Percentiles rank a stretch among this genome's conserved stretches.
Evolutionary conservation across 2,113 vertebrate genomes (phyloP).

Genomic region (Sminthopsis crassicaudata): DNA sequence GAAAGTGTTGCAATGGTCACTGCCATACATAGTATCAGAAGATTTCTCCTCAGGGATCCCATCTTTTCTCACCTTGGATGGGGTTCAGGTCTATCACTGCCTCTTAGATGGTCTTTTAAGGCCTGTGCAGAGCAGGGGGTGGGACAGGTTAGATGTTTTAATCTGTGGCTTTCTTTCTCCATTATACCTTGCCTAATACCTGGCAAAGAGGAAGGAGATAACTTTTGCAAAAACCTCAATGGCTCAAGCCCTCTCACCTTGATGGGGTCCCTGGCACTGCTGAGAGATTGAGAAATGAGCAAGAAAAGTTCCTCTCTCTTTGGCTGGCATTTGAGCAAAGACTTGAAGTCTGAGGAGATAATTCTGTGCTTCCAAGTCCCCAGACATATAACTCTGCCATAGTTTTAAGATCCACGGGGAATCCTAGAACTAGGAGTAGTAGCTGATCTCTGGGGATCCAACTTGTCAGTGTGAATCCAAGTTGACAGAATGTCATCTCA

Average conservation of each 20-base stretch:
- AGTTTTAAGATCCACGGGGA: background rate
- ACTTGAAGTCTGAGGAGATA: background rate
- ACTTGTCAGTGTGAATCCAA: background rate
- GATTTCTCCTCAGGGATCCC: background rate
- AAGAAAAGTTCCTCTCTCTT: background rate
- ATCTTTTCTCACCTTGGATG: background rate
- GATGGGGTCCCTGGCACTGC: background rate
- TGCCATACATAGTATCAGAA: background rate
- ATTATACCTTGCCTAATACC: background rate
- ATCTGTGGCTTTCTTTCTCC: slow-evolving; percentile 1
- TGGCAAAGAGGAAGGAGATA: background rate
- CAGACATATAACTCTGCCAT: background rate
- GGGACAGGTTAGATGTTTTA: background rate
- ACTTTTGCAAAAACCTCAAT: background rate
- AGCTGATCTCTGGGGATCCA: background rate
- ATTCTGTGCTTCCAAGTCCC: background rate
- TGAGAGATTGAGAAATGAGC: background rate
- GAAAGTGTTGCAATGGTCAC: background rate
- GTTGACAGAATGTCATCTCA: background rate
- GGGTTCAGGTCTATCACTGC: background rate
- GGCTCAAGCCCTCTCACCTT: background rate
- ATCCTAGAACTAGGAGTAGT: background rate
- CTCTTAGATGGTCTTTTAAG: background rate
- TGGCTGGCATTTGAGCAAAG: background rate
- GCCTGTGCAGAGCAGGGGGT: background rate